Evolutionary conservation across 2,888 invertebrate species (phyloP), one percentile per base, ranked within the genome.

Genomic region (Candidula unifasciata): DNA sequence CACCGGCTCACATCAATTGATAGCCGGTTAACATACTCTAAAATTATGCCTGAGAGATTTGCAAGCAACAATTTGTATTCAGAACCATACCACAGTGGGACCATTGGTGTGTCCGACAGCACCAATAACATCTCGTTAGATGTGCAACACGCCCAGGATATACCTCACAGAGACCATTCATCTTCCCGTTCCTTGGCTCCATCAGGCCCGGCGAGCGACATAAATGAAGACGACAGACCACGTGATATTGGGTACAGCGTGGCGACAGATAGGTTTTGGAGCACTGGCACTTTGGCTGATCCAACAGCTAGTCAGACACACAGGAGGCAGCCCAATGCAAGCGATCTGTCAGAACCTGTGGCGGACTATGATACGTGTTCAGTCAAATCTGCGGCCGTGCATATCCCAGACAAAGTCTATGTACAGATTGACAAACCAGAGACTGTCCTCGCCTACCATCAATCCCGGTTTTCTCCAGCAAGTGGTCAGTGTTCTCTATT

Each of bases 361-460:
- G 54, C 33, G 18, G 73, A 81, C n/a, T 64, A 60, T 52, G 82
- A 82, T 64, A 57, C 37, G 13, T 81, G 73, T 44, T 73, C 81
- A 21, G 30, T 37, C 16, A 68, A 54, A 6, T 27, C 57, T 13
- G n/a, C 3, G 18, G 10, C 68, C 21, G 24, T 52, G 0, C 21
- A 13, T 35, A n/a, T 8, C 16, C n/a, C 27, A 21, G 52, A 30
- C 3, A 52, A 21, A 3, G 33, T 44, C 2, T 80, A 54, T 52
- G 71, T 80, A 16, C 69, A 80, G n/a, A 71, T 80, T 30, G 80
- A 80, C 71, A n/a, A 24, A 71, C 71, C 71, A 35, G 80, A 80
- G 54, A 80, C 54, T 3, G 68, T 52, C 2, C 1, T 44, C 16
- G n/a, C 6, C n/a, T 68, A 80, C 21, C 37, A 68, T 30, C 80